Percentiles rank a stretch among this genome's conserved stretches.
phyloP scores from a whole-genome alignment of 2,888 invertebrate species.

The Drosophila antonietae region DNA sequence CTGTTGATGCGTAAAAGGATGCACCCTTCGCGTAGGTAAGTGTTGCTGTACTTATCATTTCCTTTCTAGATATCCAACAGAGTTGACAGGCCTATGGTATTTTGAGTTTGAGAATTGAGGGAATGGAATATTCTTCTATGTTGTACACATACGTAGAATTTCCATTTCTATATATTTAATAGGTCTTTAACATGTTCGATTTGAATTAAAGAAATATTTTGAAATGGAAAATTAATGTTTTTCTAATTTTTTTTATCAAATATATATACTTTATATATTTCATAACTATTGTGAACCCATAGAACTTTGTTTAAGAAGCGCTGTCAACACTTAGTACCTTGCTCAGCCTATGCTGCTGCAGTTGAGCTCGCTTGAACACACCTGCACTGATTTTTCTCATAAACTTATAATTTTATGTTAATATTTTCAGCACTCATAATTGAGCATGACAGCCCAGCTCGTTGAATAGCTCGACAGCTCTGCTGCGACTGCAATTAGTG shows the following conservation, averaged over 20 bases:
- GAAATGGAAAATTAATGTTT: no score
- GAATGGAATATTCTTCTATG: no score
- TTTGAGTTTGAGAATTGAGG: not conserved
- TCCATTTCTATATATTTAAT: no score
- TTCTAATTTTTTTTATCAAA: not conserved
- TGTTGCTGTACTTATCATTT: constrained; percentile 51
- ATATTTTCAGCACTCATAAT: constrained; percentile 1
- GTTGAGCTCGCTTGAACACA: not conserved
- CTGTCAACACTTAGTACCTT: not conserved
- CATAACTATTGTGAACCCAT: not conserved
- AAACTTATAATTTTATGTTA: not conserved
- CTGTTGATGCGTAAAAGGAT: constrained; percentile 75
- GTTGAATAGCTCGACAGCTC: constrained; percentile 31
- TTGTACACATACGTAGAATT: no score
- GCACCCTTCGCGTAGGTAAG: constrained; percentile 36
- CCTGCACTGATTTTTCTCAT: not conserved
- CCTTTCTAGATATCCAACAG: constrained; percentile 54
- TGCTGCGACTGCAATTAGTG: constrained; percentile 11
- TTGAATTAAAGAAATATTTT: no score
- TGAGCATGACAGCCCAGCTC: constrained; percentile 9
- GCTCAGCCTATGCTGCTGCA: not conserved
- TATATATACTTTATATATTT: no score
- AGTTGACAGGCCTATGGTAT: constrained; percentile 31
- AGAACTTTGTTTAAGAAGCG: not conserved
- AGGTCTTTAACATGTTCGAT: no score